Evolutionary conservation across 1,140 invertebrate genomes (phyloP), one percentile per base, ranked within the genome.

Genomic region (Euwallacea fornicatus): DNA sequence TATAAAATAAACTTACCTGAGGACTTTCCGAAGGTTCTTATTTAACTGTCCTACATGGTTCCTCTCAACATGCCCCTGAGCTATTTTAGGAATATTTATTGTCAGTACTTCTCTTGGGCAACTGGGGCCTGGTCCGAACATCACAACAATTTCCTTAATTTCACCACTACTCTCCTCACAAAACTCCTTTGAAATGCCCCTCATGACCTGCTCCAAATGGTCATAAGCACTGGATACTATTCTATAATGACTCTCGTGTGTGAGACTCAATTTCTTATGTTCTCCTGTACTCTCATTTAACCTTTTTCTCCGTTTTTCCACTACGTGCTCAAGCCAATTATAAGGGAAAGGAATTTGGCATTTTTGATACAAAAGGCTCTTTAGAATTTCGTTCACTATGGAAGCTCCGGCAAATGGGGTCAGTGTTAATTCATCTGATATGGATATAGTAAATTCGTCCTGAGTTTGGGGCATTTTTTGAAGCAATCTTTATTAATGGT

Each of bases 321-420:
- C 61, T 4, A 75, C 65, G 0, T 41, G 54, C 46, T 77, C 76
- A 10, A 77, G 43, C 67, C 75, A 71, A 65, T 16, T 71, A 56
- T 76, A 77, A 9, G 75, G 67, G 54, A 73, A 77, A 16, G 76
- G 76, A 21, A 77, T 77, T 71, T 77, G 76, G 13, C 61, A 60
- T 67, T 73, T 77, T 65, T 77, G 76, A 46, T 69, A 77, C 33
- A 77, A 16, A 11, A 77, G 41, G 11, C 75, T 71, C 44, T 77
- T 76, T 58, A 77, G 16, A 21, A 77, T 65, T 69, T 77, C 76
- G 66, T 75, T 76, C 69, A 77, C 59, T 43, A 77, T 54, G 9
- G 63, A 54, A 2, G 76, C 74, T 50, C 71, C 73, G 8, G 73
- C 61, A 41, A 73, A 66, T 60, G 76, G 75, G 8, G 76, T 77